Base-by-base conservation (phyloP, 92 coral and sea anemone genomes). In the Porites cylindrica region DNA sequence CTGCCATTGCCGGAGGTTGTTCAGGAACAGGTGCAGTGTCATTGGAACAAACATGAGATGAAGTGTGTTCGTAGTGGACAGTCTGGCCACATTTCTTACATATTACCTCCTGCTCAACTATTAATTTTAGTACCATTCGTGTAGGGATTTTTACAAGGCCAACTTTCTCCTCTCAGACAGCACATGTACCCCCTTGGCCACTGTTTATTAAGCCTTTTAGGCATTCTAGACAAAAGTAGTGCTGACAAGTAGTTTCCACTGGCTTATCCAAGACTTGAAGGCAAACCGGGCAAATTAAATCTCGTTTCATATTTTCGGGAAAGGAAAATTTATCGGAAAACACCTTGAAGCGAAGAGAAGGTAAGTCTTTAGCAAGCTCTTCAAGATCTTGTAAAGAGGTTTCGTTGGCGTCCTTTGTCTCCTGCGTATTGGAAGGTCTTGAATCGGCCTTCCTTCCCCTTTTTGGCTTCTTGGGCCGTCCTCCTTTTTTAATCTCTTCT, bases 371-470 rank as follows among this genome's bases (percentile, higher is more conserved):
- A 18, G 74, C 32, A 6, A 69, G 29, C 29, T 10, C 74, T 5
- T 29, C 74, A 69, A 69, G 74, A 26, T 69, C 74, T 69, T 69
- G 29, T 26, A 26, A 26, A 26, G 29, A 6, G 18, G 32, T 18
- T n/a, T 12, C 17, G 16, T 11, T 9, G 2, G 10, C 6, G 11
- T 10, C 7, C 12, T 26, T 6, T 50, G 59, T 53, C 12, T 69
- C 13, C 19, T 69, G 74, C 24, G 1, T 23, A 23, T 23, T 23
- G 19, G 19, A 10, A n/a, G 26, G 18, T 29, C 23, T 10, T 16
- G 21, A 52, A 3, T 26, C 79, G 43, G 79, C 63, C 23, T 75
- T 75, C 52, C 79, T 53, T 51, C 79, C 79, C 32, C 64, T 53
- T 13, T 21, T 24, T 75, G 13, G 26, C 66, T 75, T 75, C 17